Evolutionary conservation across 2,888 invertebrate species (phyloP), one percentile per base, ranked within the genome.

Genomic region (Pristionchus exspectatus): DNA sequence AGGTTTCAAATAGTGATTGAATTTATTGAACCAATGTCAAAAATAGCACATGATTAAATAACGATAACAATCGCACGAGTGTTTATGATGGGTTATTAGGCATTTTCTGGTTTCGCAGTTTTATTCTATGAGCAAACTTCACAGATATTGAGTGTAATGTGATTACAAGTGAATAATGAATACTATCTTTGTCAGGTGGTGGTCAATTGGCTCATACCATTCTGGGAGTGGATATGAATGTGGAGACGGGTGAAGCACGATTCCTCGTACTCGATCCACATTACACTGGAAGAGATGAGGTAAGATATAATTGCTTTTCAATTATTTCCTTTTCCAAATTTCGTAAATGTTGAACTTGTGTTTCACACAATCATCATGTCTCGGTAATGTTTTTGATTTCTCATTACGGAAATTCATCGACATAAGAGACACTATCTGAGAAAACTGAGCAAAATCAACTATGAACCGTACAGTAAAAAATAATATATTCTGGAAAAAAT

Each of bases 211-310:
- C 99, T 1, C 99, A 99, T 95, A 99, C 99, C 81, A 98, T 99
- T 93, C 96, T 99, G 89, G 99, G 99, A 2, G 97, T 99, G 1
- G 97, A 98, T 95, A 97, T 97, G 95, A 97, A 98, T 95, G 96
- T 97, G 77, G 96, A 96, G 30, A 97, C 97, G 18, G 97, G 97
- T 33, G 97, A 97, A 81, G 96, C 97, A 0, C 97, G 97, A 93
- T 99, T 98, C 96, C 96, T 99, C n/a, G 97, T 99, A 93, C 96
- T 99, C 69, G 99, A 99, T 96, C 99, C 99, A 0, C 99, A 99
- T 96, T 99, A 98, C 95, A 98, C 98, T 0, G 99, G 98, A 0
- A 95, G 89, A 66, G 89, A 89, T 63, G 89, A 89, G 38, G 89
- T 89, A 24, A 83, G 83, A 21, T 18, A 59, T 56, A 10, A 4